Evolutionary conservation across 2,797 vertebrate species (phyloP).

Genomic region (Scleropages formosus): DNA sequence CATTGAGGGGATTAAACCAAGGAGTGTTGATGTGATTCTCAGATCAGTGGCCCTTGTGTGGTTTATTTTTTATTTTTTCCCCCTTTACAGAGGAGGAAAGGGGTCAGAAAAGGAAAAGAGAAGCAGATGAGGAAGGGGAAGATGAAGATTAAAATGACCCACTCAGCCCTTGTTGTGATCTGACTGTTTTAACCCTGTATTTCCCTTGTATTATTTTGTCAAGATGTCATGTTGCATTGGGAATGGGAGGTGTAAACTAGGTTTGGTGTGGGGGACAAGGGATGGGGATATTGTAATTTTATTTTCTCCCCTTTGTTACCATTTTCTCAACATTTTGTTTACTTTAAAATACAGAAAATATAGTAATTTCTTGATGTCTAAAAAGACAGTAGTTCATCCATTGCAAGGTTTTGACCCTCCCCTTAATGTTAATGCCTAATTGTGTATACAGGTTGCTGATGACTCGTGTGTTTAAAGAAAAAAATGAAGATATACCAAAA

Average conservation of each 20-base stretch:
- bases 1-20: no score
- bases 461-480: constrained; percentile 67
- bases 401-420: constrained; percentile 56
- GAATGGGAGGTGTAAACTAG: constrained; percentile 70
- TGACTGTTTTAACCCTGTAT: constrained; percentile 87
- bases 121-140: constrained; percentile 92
- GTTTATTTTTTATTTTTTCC: constrained; percentile 37
- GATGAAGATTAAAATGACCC: constrained; percentile 77
- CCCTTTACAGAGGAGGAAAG: constrained; percentile 73
- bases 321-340: constrained; percentile 60
- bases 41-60: not conserved
- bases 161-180: constrained; percentile 81
- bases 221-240: constrained; percentile 76
- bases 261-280: constrained; percentile 56
- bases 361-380: constrained; percentile 66
- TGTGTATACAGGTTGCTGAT: constrained; percentile 61
- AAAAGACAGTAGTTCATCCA: constrained; percentile 65
- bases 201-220: constrained; percentile 57
- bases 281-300: constrained; percentile 70
- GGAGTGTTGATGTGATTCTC: not conserved
- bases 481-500: constrained; percentile 53
- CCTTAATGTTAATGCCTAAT: constrained; percentile 58
- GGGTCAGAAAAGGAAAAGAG: constrained; percentile 96
- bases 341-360: constrained; percentile 63
- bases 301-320: constrained; percentile 65